phyloP scores from a whole-genome alignment of 2,888 invertebrate species.

The Leptinotarsa peninsularis region DNA sequence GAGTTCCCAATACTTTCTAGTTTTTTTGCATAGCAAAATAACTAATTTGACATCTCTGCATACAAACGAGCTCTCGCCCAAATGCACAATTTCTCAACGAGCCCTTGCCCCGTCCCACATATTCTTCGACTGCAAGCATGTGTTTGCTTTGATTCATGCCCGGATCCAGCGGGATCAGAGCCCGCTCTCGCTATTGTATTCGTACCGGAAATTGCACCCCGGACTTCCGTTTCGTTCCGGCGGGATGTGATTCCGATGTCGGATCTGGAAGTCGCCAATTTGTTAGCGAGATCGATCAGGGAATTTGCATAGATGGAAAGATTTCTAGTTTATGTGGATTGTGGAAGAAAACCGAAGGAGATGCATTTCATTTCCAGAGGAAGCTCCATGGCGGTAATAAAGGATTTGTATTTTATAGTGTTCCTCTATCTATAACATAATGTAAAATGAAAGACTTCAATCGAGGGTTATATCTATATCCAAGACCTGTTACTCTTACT shows the following conservation, averaged over 20 bases:
- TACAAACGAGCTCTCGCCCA: constrained; percentile 12
- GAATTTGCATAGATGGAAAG: constrained; percentile 43
- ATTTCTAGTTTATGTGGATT: constrained; percentile 15
- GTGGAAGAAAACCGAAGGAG: neutral
- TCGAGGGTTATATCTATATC: too few relatives aligned
- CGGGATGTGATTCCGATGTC: constrained; percentile 52
- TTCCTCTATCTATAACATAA: neutral
- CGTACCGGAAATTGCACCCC: constrained; percentile 62
- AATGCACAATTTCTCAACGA: constrained; percentile 11
- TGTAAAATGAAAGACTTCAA: too few relatives aligned
- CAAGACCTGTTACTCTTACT: too few relatives aligned
- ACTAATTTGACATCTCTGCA: constrained; percentile 17
- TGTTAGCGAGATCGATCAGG: constrained; percentile 57
- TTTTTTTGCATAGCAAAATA: neutral
- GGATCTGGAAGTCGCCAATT: constrained; percentile 62
- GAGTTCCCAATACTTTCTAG: neutral
- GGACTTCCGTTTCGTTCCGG: constrained; percentile 61
- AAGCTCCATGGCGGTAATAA: neutral
- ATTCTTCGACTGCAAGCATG: constrained; percentile 33
- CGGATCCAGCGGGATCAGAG: constrained; percentile 57
- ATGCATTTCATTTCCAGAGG: constrained; percentile 6
- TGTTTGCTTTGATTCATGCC: constrained; percentile 56
- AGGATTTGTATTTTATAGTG: neutral
- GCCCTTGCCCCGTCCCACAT: neutral
- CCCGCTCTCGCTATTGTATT: constrained; percentile 57